A percentile compares a stretch with the other conserved stretches of the same genome.
Conservation (phyloP, 2,797 vertebrate genomes). For the Phoeniculus purpureus region DNA sequence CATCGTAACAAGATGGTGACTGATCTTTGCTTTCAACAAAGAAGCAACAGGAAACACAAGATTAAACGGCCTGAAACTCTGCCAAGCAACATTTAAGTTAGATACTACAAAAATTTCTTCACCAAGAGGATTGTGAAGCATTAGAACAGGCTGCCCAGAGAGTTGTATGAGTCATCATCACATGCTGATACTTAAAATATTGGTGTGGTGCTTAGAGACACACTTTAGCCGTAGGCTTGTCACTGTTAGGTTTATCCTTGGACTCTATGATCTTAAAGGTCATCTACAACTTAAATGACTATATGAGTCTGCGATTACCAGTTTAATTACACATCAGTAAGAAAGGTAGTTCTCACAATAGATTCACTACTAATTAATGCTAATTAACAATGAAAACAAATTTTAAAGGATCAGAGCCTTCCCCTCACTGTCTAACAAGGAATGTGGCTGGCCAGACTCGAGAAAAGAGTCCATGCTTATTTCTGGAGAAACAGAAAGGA, state of each 20-base stretch:
- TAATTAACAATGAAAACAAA: constrained; percentile 4
- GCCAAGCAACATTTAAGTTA: neutral
- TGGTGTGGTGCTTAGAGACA: neutral
- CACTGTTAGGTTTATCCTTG: neutral
- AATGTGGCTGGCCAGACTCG: neutral
- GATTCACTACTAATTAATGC: neutral
- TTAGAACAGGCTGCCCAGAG: neutral
- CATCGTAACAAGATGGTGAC: neutral
- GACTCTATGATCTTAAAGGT: neutral
- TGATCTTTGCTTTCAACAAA: neutral
- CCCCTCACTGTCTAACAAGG: neutral
- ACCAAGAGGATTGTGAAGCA: neutral
- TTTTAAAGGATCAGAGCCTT: neutral
- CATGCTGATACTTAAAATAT: neutral
- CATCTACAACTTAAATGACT: neutral
- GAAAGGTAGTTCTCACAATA: neutral
- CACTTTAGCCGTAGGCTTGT: neutral
- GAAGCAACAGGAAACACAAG: neutral
- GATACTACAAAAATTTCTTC: neutral
- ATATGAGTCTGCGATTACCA: neutral
- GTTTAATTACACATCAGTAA: constrained; percentile 5
- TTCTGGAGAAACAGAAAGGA: neutral
- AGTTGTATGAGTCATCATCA: neutral
- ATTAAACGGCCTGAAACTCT: neutral
- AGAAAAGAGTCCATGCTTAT: neutral